A percentile compares a stretch with the other conserved stretches of the same genome.
Evolutionary conservation across 2,888 invertebrate species (phyloP).

Genomic region (Venusia cambrica): DNA sequence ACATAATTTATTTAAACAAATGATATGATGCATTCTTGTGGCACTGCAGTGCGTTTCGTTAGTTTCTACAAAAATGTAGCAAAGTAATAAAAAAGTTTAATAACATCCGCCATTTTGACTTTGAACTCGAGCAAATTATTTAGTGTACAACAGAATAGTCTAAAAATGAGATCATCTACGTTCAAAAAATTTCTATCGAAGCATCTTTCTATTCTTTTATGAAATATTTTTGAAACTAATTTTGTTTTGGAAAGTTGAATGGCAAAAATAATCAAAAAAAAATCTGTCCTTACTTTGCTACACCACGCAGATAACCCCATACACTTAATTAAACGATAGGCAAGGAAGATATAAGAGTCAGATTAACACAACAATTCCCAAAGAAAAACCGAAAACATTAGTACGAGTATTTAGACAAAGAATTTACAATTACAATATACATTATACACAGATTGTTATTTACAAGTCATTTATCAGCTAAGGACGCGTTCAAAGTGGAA

Average conservation of each 20-base stretch:
- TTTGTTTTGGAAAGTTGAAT: no score
- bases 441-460: constrained; percentile 19
- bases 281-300: constrained; percentile 34
- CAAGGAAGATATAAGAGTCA: constrained; percentile 45
- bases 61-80: constrained; percentile 34
- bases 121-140: no score
- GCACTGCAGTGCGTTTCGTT: constrained; percentile 61
- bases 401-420: constrained; percentile 20
- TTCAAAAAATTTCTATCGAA: no score
- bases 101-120: constrained; percentile 6
- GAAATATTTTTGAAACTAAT: no score
- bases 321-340: constrained; percentile 59
- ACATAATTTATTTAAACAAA: constrained; percentile 76
- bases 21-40: constrained; percentile 82
- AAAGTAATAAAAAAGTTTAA: constrained; percentile 35
- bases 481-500: constrained; percentile 6
- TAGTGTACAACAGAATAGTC: no score
- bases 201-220: no score
- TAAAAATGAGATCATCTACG: no score
- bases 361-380: constrained; percentile 37
- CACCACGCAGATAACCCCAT: constrained; percentile 42
- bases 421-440: constrained; percentile 10
- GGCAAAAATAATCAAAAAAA: constrained; percentile 18
- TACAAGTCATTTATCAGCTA: constrained; percentile 16
- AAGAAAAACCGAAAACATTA: constrained; percentile 35